phyloP scores from a whole-genome alignment of 2,797 vertebrate genomes.

The Crypturellus tataupa region DNA sequence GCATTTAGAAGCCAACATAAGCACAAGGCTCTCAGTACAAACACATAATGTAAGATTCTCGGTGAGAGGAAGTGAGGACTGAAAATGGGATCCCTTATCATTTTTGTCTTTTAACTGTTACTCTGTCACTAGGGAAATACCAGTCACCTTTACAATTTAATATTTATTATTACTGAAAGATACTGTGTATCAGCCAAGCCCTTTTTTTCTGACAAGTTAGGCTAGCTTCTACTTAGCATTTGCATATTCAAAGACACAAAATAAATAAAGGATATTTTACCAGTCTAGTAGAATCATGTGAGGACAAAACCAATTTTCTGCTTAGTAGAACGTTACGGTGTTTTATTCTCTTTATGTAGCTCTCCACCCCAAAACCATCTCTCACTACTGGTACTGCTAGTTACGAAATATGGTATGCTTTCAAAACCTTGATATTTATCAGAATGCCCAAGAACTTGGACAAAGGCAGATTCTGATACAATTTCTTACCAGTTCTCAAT shows the following conservation, averaged over 20 bases:
- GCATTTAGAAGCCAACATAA: background rate
- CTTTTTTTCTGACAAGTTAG: background rate
- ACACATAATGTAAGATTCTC: background rate
- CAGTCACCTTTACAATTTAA: background rate
- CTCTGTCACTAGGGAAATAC: background rate
- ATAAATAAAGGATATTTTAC: slow-evolving; percentile 27
- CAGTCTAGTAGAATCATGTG: slow-evolving; percentile 1
- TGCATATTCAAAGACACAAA: slow-evolving; percentile 53
- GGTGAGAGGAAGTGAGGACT: background rate
- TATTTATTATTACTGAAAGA: background rate
- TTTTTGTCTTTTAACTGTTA: background rate
- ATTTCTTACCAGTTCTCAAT: slow-evolving; percentile 1
- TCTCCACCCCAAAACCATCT: background rate
- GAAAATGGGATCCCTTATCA: background rate
- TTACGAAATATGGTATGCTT: background rate
- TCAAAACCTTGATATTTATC: slow-evolving; percentile 18
- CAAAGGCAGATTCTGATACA: background rate
- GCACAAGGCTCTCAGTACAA: background rate
- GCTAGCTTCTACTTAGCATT: slow-evolving; percentile 18
- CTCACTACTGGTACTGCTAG: background rate
- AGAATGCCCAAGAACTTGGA: background rate
- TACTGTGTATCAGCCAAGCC: background rate
- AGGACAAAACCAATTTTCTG: slow-evolving; percentile 40
- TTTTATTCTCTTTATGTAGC: slow-evolving; percentile 17
- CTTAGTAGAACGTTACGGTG: background rate